Evolutionary conservation across 2,888 invertebrate species (phyloP), one percentile per base, ranked within the genome.

Genomic region (Cryptus viduatorius): DNA sequence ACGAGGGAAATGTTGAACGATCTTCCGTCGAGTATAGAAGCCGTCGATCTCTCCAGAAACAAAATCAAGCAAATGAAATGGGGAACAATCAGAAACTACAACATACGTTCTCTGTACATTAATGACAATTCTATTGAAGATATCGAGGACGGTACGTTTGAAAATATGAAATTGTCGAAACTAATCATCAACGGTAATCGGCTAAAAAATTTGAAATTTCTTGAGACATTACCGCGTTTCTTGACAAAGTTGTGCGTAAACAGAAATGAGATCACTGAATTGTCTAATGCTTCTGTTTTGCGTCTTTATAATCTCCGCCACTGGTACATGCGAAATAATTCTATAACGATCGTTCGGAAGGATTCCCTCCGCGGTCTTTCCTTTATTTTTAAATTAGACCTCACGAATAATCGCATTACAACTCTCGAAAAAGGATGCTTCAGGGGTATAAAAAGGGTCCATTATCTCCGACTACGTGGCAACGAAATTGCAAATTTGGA

Each of bases 51-150:
- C 0, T 59, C 68, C 14, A 48, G 48, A 48, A 48, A 48, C 48
- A 12, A 48, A 12, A 48, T 48, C 48, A n/a, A 12, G 48, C 48
- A 12, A 3, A 2, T 48, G 48, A 3, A 48, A 3, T 82, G 81
- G 2, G 76, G 88, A 19, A 86, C 88, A 65, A 88, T 90, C 10
- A 86, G 86, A 3, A 90, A 90, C 53, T 81, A 56, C 4, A 71
- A 93, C 69, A 86, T 94, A 65, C 93, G 91, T 85, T 87, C 90
- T 12, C 85, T 94, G 67, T 92, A 92, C 82, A 86, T 94, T 19
- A 90, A 89, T 10, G 88, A 90, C 59, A 94, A 94, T 82, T 84
- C 88, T 7, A 91, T 94, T 42, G 90, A 91, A 5, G 88, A 89
- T 14, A 88, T 94, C 29, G 93, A 94, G 76, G 86, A 89, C 1